phyloP scores from a whole-genome alignment of 2,797 vertebrate species.

The Pseudotriccus pelzelni region DNA sequence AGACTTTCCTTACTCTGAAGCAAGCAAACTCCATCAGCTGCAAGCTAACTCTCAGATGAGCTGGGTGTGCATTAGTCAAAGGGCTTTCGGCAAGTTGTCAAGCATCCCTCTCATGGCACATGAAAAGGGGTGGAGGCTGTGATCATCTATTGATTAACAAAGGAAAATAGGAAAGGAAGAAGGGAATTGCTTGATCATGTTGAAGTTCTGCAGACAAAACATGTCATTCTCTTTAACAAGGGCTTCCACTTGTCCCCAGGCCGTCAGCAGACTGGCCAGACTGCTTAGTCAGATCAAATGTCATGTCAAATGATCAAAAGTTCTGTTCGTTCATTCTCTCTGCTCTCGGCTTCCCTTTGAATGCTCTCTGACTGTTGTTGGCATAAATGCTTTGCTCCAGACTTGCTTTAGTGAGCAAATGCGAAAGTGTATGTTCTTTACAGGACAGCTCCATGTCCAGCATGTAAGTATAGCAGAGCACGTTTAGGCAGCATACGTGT shows the following conservation, averaged over 20 bases:
- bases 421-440: neutral
- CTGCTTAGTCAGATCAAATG: neutral
- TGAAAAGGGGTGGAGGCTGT: neutral
- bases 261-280: neutral
- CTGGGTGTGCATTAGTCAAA: neutral
- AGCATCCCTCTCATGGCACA: neutral
- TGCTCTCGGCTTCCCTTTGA: neutral
- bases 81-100: neutral
- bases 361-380: neutral
- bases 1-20: neutral
- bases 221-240: neutral
- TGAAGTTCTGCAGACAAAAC: neutral
- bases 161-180: neutral
- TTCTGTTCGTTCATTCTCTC: fast-evolving
- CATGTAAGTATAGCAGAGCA: neutral
- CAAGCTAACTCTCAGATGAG: neutral
- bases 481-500: neutral
- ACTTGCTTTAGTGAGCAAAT: neutral
- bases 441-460: neutral
- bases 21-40: neutral
- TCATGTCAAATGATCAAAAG: neutral
- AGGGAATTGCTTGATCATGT: neutral
- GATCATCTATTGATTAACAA: neutral
- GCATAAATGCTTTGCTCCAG: neutral
- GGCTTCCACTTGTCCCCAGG: neutral